phyloP scores from a whole-genome alignment of 2,113 vertebrate species.

The Chauna torquata region DNA sequence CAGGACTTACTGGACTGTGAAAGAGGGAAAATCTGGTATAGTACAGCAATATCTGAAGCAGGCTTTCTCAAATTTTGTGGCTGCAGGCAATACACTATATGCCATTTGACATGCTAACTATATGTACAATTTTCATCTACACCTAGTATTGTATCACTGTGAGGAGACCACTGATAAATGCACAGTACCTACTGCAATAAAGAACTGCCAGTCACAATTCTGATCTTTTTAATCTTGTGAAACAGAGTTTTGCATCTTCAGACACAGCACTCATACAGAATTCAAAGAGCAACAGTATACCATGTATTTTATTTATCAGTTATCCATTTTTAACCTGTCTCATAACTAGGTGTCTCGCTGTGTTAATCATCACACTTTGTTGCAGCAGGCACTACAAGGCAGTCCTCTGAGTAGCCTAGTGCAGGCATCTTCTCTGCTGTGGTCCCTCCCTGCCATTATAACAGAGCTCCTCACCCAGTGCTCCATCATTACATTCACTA shows the following conservation, averaged over 20 bases:
- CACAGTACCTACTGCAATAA: not conserved
- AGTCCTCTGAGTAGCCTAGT: not conserved
- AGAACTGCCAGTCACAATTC: not conserved
- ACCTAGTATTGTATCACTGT: not conserved
- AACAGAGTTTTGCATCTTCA: not conserved
- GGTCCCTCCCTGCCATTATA: not conserved
- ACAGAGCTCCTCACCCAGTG: not conserved
- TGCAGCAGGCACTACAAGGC: not conserved
- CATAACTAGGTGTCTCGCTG: not conserved
- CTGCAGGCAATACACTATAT: rapidly evolving
- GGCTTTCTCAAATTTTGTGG: not conserved
- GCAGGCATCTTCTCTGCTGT: not conserved
- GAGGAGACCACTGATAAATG: not conserved
- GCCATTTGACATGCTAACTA: rapidly evolving
- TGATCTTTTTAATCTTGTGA: not conserved
- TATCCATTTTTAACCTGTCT: not conserved
- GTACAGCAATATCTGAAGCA: not conserved
- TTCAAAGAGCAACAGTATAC: not conserved
- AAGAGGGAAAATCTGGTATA: not conserved
- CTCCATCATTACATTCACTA: not conserved
- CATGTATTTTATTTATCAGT: not conserved
- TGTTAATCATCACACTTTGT: not conserved
- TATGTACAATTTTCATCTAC: not conserved
- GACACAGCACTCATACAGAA: not conserved
- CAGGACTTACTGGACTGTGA: not conserved